Evolutionary conservation across 2,797 vertebrate species (phyloP).

Genomic region (Remorina albescens): DNA sequence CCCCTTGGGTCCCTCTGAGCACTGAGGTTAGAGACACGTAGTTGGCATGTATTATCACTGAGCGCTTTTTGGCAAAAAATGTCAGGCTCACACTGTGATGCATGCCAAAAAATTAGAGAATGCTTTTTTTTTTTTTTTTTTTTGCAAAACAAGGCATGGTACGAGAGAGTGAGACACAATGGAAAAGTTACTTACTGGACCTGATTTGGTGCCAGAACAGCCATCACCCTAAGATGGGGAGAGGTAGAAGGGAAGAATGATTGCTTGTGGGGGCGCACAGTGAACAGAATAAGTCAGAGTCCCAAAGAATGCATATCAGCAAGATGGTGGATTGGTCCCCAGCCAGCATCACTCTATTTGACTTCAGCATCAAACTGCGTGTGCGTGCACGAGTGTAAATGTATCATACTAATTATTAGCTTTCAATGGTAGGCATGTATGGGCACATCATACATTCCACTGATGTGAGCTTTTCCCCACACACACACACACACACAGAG

Average conservation of each 20-base stretch:
- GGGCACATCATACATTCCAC: constrained; percentile 62
- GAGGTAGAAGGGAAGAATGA: constrained; percentile 31
- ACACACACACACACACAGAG: constrained; percentile 1
- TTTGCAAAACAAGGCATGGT: constrained; percentile 7
- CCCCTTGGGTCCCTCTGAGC: constrained; percentile 71
- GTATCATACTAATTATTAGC: not conserved
- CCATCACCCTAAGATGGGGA: constrained; percentile 65
- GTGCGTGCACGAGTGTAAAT: constrained; percentile 9
- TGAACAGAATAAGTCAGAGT: constrained; percentile 27
- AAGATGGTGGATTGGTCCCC: constrained; percentile 31
- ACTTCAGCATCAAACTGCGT: constrained; percentile 17
- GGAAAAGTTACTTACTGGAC: constrained; percentile 75
- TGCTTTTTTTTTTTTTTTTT: constrained; percentile 31
- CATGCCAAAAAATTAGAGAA: constrained; percentile 56
- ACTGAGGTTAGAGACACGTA: constrained; percentile 76
- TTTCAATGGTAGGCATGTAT: constrained; percentile 43
- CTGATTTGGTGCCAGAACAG: constrained; percentile 75
- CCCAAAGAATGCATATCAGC: constrained; percentile 34
- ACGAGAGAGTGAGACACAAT: constrained; percentile 26
- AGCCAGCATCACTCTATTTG: constrained; percentile 36
- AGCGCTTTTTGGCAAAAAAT: constrained; percentile 30
- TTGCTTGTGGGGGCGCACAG: constrained; percentile 25
- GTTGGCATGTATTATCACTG: constrained; percentile 68
- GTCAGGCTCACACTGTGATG: constrained; percentile 18
- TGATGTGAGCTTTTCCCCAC: constrained; percentile 20